Evolutionary conservation across 2,888 invertebrate genomes (phyloP), one percentile per base, ranked within the genome.

Genomic region (Stenolophus ochropezus): DNA sequence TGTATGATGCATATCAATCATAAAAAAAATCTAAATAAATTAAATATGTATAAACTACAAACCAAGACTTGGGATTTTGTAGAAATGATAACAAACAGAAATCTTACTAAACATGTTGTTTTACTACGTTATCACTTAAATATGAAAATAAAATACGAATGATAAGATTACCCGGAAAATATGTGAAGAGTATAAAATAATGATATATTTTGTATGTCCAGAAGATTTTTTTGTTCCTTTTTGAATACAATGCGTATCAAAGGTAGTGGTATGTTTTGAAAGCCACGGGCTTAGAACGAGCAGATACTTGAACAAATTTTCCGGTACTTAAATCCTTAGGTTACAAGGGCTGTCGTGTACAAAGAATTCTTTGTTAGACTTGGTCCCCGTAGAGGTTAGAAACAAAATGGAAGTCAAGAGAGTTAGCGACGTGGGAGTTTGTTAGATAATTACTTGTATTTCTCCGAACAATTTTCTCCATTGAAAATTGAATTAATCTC

Each of bases 401-500:
- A 42, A 42, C 33, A 42, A 42, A 42, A 42, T 42, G 33, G 33
- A 42, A 42, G 33, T 8, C 33, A 42, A 42, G 33, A 11, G 11
- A 42, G 33, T 42, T 42, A 42, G 33, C 1, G 33, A 11, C 65
- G 65, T 69, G 65, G 65, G 65, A 69, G 65, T 33, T 33, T 33
- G 6, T 6, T 33, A 11, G 33, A 69, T 69, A 69, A 69, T 69
- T 69, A 69, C 65, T 69, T 69, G 65, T 33, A 69, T 69, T 69
- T 69, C 65, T 61, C 14, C 61, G 61, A 61, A 61, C 61, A 61
- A 61, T 61, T 61, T 61, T 61, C 61, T 69, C 65, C 65, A 69
- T 69, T 73, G 23, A 73, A 73, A 73, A 73, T 49, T 73, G 51
- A 73, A 73, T 73, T 73, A 73, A 73, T 73, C 73, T 33, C 47